Base-by-base conservation (phyloP, 2,888 invertebrate genomes). In the Dynastes maya region DNA sequence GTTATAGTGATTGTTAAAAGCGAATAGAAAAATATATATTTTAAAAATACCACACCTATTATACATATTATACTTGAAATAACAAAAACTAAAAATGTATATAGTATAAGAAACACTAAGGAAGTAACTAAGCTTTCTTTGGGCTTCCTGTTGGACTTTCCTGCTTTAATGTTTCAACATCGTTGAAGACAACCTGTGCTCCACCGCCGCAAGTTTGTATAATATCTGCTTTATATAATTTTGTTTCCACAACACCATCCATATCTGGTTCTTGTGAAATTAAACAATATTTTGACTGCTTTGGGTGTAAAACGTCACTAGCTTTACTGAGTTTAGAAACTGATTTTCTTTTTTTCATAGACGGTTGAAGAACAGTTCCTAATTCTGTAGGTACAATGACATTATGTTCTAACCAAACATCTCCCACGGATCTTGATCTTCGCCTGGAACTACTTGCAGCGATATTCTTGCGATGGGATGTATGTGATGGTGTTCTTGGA, bases 201-300 rank as follows among this genome's bases (percentile, higher is more conserved):
- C 99, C 99, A 0, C 99, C 99, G 1, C 97, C 96, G 78, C 95
- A 94, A 0, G 99, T 99, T 0, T 97, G 97, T 1, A 98, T 92
- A 2, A 99, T 95, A 87, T 98, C 97, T 13, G 95, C 98, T 93
- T 95, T 99, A 86, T 96, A 97, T 16, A 98, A 87, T 84, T 96
- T 96, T 0, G 98, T 99, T 88, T 97, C 97, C 2, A 99, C 89
- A 85, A 97, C 97, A 0, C 99, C 99, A 83, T 95, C 96, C 0
- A 95, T 94, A 86, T 98, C 98, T 27, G 96, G 94, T 84, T 96
- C 96, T 89, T 99, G 98, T 0, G 97, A 95, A 22, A 97, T 94
- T 0, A 99, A 91, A 82, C 98, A 96, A 88, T 99, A 99, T 85
- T 97, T 97, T 27, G 91, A 87, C 83, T 91, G 93, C 86, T 93